Conservation (phyloP, 2,888 invertebrate genomes). For the Oxystoma pomonae region DNA sequence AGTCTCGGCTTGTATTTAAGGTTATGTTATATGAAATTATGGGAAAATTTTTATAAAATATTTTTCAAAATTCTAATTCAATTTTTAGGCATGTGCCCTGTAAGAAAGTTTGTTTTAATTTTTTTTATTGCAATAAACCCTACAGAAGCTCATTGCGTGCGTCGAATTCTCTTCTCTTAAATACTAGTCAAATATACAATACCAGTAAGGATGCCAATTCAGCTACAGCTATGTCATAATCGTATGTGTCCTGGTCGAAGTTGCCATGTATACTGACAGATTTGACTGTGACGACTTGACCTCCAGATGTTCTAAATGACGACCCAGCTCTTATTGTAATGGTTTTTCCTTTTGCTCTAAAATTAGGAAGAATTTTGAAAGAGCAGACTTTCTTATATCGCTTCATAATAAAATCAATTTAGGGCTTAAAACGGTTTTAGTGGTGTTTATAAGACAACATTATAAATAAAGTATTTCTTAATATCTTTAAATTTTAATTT, state of each 20-base stretch:
- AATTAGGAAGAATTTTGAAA: not conserved
- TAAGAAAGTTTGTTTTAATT: not conserved
- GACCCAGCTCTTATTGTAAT: conserved; percentile 23
- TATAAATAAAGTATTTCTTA: too few relatives aligned
- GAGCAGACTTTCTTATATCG: too few relatives aligned
- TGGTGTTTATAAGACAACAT: too few relatives aligned
- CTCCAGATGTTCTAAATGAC: conserved; percentile 19
- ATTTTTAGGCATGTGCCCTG: conserved; percentile 4
- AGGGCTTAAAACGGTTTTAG: too few relatives aligned
- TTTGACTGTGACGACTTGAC: conserved; percentile 17
- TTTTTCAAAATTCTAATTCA: not conserved
- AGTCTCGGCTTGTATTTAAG: too few relatives aligned
- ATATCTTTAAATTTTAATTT: too few relatives aligned
- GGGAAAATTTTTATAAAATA: not conserved
- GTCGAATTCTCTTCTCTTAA: too few relatives aligned
- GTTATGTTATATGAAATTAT: too few relatives aligned
- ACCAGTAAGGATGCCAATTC: conserved; percentile 17
- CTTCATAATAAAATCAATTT: too few relatives aligned
- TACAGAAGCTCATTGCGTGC: too few relatives aligned
- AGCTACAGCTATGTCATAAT: conserved; percentile 24
- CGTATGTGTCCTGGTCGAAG: conserved; percentile 19
- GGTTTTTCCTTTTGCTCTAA: not conserved
- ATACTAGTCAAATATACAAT: conserved; percentile 6
- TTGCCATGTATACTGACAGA: conserved; percentile 15
- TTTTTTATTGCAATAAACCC: too few relatives aligned